Percentiles rank a stretch among this genome's conserved stretches.
phyloP scores from a whole-genome alignment of 2,113 vertebrate species.

The Spea bombifrons region DNA sequence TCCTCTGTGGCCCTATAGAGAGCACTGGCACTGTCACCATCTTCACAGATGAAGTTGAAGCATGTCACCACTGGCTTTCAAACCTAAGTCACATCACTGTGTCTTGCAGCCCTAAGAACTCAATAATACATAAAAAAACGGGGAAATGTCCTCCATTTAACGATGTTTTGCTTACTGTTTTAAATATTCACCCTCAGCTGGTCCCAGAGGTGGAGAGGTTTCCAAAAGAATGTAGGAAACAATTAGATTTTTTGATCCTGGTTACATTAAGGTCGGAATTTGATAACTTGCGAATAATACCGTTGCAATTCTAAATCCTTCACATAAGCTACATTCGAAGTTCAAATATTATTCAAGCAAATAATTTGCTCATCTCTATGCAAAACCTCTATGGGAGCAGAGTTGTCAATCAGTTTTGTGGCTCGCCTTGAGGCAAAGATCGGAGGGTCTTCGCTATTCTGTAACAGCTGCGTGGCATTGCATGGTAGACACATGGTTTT shows the following conservation, averaged over 20 bases:
- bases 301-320: not conserved
- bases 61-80: too few species aligned
- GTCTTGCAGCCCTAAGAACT: too few species aligned
- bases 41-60: too few species aligned
- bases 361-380: not conserved
- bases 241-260: not conserved
- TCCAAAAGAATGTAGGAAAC: not conserved
- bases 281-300: not conserved
- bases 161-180: too few species aligned
- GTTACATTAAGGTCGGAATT: not conserved
- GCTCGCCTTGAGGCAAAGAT: not conserved
- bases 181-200: too few species aligned
- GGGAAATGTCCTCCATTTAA: too few species aligned
- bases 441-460: not conserved
- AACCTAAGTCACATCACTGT: too few species aligned
- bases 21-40: too few species aligned
- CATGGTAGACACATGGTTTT: not conserved
- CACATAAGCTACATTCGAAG: not conserved
- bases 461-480: not conserved
- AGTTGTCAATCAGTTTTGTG: not conserved
- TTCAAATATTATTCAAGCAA: not conserved
- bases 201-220: not conserved
- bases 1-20: too few species aligned
- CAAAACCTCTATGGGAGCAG: not conserved
- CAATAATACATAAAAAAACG: too few species aligned